These are phyloP conservation scores for Euborellia annulipes DNA, from an alignment of 1,140 invertebrate genomes.

Conservation along the genomic window DNA sequence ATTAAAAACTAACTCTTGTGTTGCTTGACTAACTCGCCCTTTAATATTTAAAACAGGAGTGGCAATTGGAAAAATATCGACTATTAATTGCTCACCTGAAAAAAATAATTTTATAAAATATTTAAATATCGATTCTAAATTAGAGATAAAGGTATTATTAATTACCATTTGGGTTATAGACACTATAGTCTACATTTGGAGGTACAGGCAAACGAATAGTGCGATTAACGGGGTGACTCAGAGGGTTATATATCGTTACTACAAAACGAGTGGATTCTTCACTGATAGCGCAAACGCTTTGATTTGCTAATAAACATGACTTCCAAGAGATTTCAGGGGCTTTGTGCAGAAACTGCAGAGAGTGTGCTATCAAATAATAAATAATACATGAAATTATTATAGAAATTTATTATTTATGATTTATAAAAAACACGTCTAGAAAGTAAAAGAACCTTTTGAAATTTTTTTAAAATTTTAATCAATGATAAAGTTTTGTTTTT, in stretches of 20 bases:
- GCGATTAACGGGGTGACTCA: slow-evolving; percentile 18
- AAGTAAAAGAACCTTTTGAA: too few species aligned
- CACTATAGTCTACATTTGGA: slow-evolving; percentile 14
- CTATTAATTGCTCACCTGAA: slow-evolving; percentile 27
- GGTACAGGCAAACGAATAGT: slow-evolving; percentile 19
- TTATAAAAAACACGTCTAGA: too few species aligned
- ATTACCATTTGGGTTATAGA: slow-evolving; percentile 17
- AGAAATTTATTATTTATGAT: too few species aligned
- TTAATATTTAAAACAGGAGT: slow-evolving; percentile 38
- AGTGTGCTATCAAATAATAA: too few species aligned
- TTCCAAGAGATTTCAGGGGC: neutral
- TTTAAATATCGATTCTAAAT: neutral
- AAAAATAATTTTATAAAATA: slow-evolving; percentile 1
- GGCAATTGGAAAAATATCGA: slow-evolving; percentile 46
- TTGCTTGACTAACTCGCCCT: slow-evolving; percentile 36
- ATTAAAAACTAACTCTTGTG: slow-evolving; percentile 29
- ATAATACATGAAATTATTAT: too few species aligned
- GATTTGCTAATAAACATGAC: slow-evolving; percentile 34
- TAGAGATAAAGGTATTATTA: neutral
- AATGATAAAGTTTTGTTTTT: too few species aligned
- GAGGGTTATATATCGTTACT: slow-evolving; percentile 33
- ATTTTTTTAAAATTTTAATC: too few species aligned
- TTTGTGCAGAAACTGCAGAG: too few species aligned
- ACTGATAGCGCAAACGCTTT: slow-evolving; percentile 31
- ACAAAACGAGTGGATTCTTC: slow-evolving; percentile 27